Evolutionary conservation across 2,797 vertebrate species (phyloP).

Genomic region (Spinus pinus): DNA sequence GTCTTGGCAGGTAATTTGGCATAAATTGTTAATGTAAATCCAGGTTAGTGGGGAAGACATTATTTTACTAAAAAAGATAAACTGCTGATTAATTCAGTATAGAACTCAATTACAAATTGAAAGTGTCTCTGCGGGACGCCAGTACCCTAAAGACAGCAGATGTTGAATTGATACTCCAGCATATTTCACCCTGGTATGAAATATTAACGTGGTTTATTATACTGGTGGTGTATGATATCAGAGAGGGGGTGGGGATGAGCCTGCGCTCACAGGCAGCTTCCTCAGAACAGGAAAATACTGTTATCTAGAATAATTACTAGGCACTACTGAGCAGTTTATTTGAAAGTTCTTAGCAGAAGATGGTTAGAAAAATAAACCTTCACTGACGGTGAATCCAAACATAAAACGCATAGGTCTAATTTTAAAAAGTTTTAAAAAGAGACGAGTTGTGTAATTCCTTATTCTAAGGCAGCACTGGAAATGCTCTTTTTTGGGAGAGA

Average conservation of each 20-base stretch:
- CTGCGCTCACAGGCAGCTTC: not conserved
- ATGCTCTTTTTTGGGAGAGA: not conserved
- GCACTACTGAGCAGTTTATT: not conserved
- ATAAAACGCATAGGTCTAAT: not conserved
- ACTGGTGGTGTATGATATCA: conserved; percentile 72
- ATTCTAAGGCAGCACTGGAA: not conserved
- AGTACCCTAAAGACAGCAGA: conserved; percentile 92
- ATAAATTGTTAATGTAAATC: conserved; percentile 86
- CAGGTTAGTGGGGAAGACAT: conserved; percentile 83
- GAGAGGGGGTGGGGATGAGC: conserved; percentile 42
- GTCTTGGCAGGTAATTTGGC: conserved; percentile 80
- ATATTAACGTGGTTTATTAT: conserved; percentile 94
- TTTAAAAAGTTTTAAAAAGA: not conserved
- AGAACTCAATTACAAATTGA: conserved; percentile 97
- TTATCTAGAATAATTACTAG: conserved; percentile 25
- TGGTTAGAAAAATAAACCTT: conserved; percentile 60
- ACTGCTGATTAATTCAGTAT: conserved; percentile 99
- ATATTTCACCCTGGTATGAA: conserved; percentile 94
- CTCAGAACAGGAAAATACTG: not conserved
- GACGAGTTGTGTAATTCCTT: not conserved
- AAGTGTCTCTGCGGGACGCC: conserved; percentile 87
- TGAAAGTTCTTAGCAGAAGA: conserved; percentile 44
- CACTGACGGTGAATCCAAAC: not conserved
- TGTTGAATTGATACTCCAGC: conserved; percentile 92
- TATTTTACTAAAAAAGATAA: conserved; percentile 94